phyloP scores from a whole-genome alignment of 2,113 vertebrate species.

The Chelonoidis abingdonii region DNA sequence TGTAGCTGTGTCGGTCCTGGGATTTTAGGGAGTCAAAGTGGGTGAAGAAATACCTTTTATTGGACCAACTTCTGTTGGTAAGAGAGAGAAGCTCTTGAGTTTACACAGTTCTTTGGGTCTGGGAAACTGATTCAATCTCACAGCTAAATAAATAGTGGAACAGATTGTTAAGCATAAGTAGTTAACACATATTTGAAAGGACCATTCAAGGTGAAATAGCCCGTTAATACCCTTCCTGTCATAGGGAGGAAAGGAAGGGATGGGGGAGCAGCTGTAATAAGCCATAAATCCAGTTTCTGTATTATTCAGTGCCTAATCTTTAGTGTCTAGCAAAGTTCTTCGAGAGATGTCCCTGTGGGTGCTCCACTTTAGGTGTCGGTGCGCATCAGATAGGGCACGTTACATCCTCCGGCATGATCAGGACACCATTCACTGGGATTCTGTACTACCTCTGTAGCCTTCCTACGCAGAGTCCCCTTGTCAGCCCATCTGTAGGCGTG shows the following conservation, averaged over 20 bases:
- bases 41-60: not conserved
- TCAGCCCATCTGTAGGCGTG: too few relatives aligned
- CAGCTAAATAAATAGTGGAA: not conserved
- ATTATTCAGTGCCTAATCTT: too few relatives aligned
- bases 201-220: not conserved
- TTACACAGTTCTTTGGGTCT: not conserved
- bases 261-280: not conserved
- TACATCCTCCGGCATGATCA: too few relatives aligned
- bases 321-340: too few relatives aligned
- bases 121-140: not conserved
- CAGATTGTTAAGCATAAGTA: not conserved
- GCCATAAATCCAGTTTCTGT: not conserved
- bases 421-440: too few relatives aligned
- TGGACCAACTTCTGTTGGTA: not conserved
- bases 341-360: too few relatives aligned
- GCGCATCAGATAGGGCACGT: too few relatives aligned
- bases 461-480: too few relatives aligned
- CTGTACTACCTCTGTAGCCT: too few relatives aligned
- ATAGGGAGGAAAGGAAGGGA: not conserved
- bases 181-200: not conserved
- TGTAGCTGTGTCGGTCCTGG: not conserved
- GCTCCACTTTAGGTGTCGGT: too few relatives aligned
- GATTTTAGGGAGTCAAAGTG: not conserved
- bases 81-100: not conserved
- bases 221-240: accelerated